A percentile compares a stretch with the other conserved stretches of the same genome.
Evolutionary conservation across 2,113 vertebrate genomes (phyloP).

Genomic region (Carlito syrichta): DNA sequence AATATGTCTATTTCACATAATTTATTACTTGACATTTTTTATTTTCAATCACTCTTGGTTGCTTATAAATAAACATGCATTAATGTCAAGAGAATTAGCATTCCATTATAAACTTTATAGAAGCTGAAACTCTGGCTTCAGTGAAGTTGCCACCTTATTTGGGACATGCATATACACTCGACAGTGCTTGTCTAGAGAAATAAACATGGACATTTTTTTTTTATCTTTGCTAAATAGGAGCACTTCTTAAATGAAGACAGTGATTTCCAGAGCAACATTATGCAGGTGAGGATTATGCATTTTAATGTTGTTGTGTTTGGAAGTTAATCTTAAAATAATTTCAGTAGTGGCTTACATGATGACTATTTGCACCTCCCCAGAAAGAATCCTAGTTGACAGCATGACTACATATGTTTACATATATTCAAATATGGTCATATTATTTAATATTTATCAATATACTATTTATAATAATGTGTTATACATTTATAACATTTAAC

Average conservation of each 20-base stretch:
- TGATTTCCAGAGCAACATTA: constrained; percentile 64
- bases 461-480: background rate
- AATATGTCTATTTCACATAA: constrained; percentile 71
- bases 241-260: constrained; percentile 52
- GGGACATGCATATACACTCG: constrained; percentile 43
- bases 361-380: constrained; percentile 24
- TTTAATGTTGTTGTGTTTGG: constrained; percentile 69
- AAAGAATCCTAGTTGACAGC: background rate
- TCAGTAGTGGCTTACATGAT: constrained; percentile 63
- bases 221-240: constrained; percentile 64
- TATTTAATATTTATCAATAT: constrained; percentile 56
- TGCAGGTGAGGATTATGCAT: constrained; percentile 62
- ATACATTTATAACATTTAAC: no score
- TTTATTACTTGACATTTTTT: constrained; percentile 73
- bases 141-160: constrained; percentile 48
- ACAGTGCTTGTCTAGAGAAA: constrained; percentile 55
- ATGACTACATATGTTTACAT: background rate
- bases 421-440: background rate
- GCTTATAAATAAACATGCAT: constrained; percentile 79
- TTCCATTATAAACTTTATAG: constrained; percentile 69
- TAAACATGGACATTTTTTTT: constrained; percentile 52
- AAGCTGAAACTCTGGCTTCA: constrained; percentile 48
- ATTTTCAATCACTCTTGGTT: constrained; percentile 77
- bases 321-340: constrained; percentile 76
- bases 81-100: constrained; percentile 75